Percentiles rank a stretch among this genome's conserved stretches.
Conservation (phyloP, 2,113 vertebrate genomes). For the Cynocephalus volans region DNA sequence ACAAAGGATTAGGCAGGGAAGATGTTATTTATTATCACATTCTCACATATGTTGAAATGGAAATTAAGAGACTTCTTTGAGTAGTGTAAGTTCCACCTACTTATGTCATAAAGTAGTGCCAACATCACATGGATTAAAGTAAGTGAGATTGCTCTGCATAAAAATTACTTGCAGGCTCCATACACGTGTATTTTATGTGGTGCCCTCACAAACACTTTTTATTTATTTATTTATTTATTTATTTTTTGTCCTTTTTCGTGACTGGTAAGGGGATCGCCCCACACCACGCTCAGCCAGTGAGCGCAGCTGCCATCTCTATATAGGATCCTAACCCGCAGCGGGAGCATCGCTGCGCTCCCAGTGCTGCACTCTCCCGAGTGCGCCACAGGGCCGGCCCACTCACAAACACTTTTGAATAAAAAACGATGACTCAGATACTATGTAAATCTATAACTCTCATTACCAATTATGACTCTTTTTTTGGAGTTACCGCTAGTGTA, state of each 20-base stretch:
- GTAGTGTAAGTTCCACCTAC: not conserved
- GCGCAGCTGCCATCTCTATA: too few relatives aligned
- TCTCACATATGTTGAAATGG: not conserved
- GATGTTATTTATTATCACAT: not conserved
- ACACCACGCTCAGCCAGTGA: too few relatives aligned
- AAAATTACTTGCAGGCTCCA: not conserved
- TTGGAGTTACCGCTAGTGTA: not conserved
- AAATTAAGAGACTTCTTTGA: not conserved
- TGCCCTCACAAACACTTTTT: not conserved
- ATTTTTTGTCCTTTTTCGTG: too few relatives aligned
- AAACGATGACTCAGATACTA: not conserved
- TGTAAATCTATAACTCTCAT: not conserved
- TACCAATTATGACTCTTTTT: not conserved
- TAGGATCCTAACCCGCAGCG: too few relatives aligned
- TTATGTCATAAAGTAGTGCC: not conserved
- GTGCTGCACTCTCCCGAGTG: too few relatives aligned
- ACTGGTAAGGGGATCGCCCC: too few relatives aligned
- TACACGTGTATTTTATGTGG: rapidly evolving
- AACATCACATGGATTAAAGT: not conserved
- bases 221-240: too few relatives aligned
- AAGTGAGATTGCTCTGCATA: not conserved
- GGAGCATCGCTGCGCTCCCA: too few relatives aligned
- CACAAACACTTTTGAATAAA: not conserved
- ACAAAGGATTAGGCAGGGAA: not conserved
- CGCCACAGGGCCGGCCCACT: too few relatives aligned